A percentile compares a stretch with the other conserved stretches of the same genome.
phyloP scores from a whole-genome alignment of 2,797 vertebrate genomes.

The Tragelaphus eurycerus region DNA sequence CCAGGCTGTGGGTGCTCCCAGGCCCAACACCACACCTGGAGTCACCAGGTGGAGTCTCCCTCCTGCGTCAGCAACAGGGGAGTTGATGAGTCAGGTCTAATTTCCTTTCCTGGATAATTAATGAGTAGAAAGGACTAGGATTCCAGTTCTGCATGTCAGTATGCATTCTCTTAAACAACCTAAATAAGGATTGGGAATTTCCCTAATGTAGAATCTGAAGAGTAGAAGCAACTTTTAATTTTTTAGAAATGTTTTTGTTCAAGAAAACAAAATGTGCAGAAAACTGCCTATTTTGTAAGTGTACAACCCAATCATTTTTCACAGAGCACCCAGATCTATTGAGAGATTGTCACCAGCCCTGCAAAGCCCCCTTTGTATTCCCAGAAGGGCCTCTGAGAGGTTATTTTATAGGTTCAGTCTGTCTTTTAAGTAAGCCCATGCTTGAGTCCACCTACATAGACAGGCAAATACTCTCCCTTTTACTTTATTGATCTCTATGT shows the following conservation, averaged over 20 bases:
- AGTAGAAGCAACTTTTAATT: background rate
- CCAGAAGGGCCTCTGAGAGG: background rate
- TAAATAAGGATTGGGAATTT: background rate
- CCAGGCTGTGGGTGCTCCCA: background rate
- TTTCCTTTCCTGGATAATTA: background rate
- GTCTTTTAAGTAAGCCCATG: background rate
- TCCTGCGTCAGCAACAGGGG: background rate
- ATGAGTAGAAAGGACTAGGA: background rate
- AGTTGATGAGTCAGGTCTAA: background rate
- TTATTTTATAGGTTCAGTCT: background rate
- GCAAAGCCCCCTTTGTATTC: background rate
- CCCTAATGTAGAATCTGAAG: background rate
- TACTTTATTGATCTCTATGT: background rate
- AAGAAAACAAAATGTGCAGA: background rate
- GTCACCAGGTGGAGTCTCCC: background rate
- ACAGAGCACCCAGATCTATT: background rate
- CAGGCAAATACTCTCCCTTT: background rate
- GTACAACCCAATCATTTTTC: background rate
- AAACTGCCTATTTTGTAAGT: background rate
- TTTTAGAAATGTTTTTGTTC: background rate
- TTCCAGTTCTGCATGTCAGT: background rate
- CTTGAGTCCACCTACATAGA: background rate
- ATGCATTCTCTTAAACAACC: background rate
- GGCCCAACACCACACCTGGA: accelerated
- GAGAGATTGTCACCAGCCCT: background rate